Base-by-base conservation (phyloP, 2,797 vertebrate species). In the Chelon auratus region DNA sequence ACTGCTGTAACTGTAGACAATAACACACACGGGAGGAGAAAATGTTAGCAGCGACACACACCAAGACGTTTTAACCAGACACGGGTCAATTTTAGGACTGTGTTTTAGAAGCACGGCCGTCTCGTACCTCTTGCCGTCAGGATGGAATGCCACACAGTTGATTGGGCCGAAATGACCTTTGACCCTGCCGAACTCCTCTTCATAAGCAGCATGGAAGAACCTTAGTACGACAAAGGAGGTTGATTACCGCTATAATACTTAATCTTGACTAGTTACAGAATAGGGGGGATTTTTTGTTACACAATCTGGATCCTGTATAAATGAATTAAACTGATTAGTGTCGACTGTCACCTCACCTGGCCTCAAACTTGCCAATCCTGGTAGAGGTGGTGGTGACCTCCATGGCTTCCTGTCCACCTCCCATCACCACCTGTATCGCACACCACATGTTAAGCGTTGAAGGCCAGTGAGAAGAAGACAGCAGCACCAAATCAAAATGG, bases 331-430 rank as follows among this genome's bases (percentile, higher is more conserved):
- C 22, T 22, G 22, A 17, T 26, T 11, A 26, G 24, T 4, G 24
- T 4, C 24, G 15, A 9, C 40, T 5, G 17, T 11, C 8, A 22
- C 18, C 91, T 90, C 72, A 98, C 98, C 98, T 98, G 80, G 98
- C 98, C 85, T 99, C 98, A 54, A 99, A 99, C 88, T 98, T 99
- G 79, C 98, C 98, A 30, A 99, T 99, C 93, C 97, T 96, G 62
- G 97, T 99, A 77, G 98, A 99, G 30, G 98, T 99, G 0, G 98
- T 99, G 57, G 98, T 99, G 71, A 99, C 98, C 77, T 99, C 98
- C 98, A 99, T 99, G 85, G 98, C 98, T 86, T 99, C 98, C 81
- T 99, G 98, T 57, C 98, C 98, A 54, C 98, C 98, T 33, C 98
- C 98, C 88, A 99, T 95, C 66, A 99, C 97, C 3, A 99, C 98